A percentile compares a stretch with the other conserved stretches of the same genome.
Conservation (phyloP, 2,797 vertebrate genomes). For the Uromys caudimaculatus region DNA sequence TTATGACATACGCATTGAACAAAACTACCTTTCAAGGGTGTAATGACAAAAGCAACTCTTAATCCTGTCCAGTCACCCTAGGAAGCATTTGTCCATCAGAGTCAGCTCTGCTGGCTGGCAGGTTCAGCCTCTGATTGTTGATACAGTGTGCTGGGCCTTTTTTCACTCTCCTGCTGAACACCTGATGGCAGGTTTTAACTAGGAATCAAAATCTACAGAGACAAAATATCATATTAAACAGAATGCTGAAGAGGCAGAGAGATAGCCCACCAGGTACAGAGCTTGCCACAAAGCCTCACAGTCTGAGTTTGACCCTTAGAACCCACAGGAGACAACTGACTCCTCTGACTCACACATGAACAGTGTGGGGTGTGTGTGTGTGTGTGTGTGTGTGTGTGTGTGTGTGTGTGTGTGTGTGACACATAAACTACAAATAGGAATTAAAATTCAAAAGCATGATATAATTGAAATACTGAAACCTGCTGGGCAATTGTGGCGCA, state of each 20-base stretch:
- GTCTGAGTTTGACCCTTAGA: neutral
- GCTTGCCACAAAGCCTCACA: neutral
- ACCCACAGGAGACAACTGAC: neutral
- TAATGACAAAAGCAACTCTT: neutral
- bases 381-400: neutral
- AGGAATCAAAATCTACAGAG: neutral
- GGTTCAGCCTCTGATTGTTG: neutral
- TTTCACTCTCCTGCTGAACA: neutral
- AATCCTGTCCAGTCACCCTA: neutral
- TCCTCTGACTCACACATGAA: neutral
- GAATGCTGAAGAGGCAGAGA: neutral
- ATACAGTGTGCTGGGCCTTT: rapidly evolving
- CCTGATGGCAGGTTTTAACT: neutral
- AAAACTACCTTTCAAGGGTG: neutral
- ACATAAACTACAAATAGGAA: neutral
- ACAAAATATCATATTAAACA: neutral
- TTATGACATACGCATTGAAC: neutral
- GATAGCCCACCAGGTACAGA: no score
- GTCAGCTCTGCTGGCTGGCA: no score
- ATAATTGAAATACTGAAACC: neutral
- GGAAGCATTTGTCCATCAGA: neutral
- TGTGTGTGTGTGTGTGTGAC: neutral
- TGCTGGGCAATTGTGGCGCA: neutral
- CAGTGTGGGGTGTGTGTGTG: neutral
- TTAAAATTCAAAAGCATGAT: neutral